Evolutionary conservation across 2,113 vertebrate species (phyloP).

Genomic region (Pygathrix nemaeus): DNA sequence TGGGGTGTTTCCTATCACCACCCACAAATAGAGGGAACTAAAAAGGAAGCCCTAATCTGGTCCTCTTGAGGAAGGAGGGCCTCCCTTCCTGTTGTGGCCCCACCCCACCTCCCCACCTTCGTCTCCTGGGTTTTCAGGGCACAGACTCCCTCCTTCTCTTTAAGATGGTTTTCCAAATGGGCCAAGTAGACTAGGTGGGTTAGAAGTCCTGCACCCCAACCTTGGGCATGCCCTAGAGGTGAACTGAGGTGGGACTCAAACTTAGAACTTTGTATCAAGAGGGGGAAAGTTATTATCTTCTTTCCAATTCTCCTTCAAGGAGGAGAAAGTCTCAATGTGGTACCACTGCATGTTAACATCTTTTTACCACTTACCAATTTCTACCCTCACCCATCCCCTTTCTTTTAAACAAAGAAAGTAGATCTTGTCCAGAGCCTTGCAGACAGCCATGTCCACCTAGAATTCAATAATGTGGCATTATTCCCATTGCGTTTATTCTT

Average conservation of each 20-base stretch:
- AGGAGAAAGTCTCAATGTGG: neutral
- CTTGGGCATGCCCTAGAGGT: neutral
- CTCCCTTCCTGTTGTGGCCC: neutral
- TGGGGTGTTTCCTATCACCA: conserved; percentile 63
- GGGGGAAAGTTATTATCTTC: neutral
- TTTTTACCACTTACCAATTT: neutral
- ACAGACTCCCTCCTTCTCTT: neutral
- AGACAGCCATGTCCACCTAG: neutral
- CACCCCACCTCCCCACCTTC: neutral
- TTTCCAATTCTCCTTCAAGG: neutral
- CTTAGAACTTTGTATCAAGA: neutral
- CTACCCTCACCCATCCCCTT: neutral
- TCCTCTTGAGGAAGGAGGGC: neutral
- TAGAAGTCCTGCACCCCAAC: neutral
- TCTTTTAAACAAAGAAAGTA: neutral
- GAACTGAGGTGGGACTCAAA: neutral
- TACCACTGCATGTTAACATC: neutral
- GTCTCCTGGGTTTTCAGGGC: neutral
- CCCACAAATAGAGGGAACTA: conserved; percentile 43
- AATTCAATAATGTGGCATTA: neutral
- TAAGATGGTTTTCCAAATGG: neutral
- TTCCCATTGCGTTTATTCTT: neutral
- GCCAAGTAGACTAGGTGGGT: neutral
- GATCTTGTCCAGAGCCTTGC: neutral
- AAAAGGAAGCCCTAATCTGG: conserved; percentile 30